Evolutionary conservation across 2,797 vertebrate species (phyloP).

Genomic region (Psittacula echo): DNA sequence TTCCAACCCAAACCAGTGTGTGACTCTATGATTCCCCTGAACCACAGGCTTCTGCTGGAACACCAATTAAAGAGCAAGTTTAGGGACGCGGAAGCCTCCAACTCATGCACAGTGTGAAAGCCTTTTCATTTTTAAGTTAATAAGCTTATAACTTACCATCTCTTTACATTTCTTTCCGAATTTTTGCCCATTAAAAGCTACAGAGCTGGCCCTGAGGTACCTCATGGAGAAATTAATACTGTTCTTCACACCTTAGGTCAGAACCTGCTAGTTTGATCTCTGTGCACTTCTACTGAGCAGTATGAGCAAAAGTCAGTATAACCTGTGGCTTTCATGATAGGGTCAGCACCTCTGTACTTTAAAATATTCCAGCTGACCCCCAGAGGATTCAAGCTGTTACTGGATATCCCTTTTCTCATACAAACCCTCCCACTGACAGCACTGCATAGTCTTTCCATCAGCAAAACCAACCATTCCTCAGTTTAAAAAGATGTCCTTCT

Average conservation of each 20-base stretch:
- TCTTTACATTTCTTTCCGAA: neutral
- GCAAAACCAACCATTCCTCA: neutral
- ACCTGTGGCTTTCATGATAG: neutral
- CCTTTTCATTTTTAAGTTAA: neutral
- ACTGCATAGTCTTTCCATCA: neutral
- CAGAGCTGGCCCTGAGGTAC: neutral
- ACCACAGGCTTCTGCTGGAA: neutral
- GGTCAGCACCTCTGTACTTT: neutral
- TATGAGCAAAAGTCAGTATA: neutral
- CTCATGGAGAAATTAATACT: neutral
- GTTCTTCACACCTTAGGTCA: neutral
- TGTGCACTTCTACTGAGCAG: neutral
- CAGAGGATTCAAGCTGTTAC: neutral
- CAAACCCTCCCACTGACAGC: neutral
- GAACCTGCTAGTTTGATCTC: neutral
- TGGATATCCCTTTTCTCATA: neutral
- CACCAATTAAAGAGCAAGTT: neutral
- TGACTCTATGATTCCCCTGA: neutral
- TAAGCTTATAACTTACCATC: neutral
- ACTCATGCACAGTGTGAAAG: neutral
- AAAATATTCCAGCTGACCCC: neutral
- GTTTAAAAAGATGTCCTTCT: neutral
- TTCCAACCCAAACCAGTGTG: neutral
- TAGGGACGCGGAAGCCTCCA: neutral
- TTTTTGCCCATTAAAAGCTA: neutral